Evolutionary conservation across 2,113 vertebrate genomes (phyloP).

Genomic region (Rousettus leschenaultii): DNA sequence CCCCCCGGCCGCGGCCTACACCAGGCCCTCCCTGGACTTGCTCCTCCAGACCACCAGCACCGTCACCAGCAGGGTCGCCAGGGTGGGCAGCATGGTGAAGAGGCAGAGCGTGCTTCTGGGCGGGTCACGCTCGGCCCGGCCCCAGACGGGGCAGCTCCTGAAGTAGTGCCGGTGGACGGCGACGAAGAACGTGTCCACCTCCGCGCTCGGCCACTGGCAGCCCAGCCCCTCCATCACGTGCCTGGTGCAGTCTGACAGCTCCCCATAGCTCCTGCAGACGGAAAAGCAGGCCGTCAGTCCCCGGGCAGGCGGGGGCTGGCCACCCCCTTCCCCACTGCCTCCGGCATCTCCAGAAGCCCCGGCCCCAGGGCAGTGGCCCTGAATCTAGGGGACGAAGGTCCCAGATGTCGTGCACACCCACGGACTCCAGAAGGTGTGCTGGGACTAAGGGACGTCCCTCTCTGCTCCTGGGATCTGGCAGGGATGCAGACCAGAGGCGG

Average conservation of each 20-base stretch:
- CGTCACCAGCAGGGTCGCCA: slow-evolving; percentile 92
- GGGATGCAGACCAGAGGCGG: neutral
- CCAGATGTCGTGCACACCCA: rapidly evolving
- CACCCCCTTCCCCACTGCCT: rapidly evolving
- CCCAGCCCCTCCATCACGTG: slow-evolving; percentile 83
- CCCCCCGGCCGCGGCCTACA: slow-evolving; percentile 54
- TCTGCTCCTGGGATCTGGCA: neutral
- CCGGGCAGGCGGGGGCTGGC: neutral
- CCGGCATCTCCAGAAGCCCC: neutral
- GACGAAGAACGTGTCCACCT: slow-evolving; percentile 94
- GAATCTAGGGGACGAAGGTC: neutral
- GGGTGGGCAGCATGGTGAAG: slow-evolving; percentile 89
- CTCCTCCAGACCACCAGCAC: slow-evolving; percentile 94
- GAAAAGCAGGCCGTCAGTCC: neutral
- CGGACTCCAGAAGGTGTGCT: neutral
- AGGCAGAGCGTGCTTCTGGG: slow-evolving; percentile 90
- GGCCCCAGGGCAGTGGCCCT: neutral
- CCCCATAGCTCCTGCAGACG: slow-evolving; percentile 84
- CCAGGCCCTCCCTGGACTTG: slow-evolving; percentile 90
- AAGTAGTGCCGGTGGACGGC: slow-evolving; percentile 90
- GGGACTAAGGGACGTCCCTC: neutral
- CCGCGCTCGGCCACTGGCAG: slow-evolving; percentile 93
- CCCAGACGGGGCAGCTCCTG: slow-evolving; percentile 87
- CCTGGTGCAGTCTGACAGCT: slow-evolving; percentile 92
- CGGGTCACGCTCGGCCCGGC: slow-evolving; percentile 88